Percentiles rank a stretch among this genome's conserved stretches.
Evolutionary conservation across 2,797 vertebrate species (phyloP).

Genomic region (Nothura maculosa): DNA sequence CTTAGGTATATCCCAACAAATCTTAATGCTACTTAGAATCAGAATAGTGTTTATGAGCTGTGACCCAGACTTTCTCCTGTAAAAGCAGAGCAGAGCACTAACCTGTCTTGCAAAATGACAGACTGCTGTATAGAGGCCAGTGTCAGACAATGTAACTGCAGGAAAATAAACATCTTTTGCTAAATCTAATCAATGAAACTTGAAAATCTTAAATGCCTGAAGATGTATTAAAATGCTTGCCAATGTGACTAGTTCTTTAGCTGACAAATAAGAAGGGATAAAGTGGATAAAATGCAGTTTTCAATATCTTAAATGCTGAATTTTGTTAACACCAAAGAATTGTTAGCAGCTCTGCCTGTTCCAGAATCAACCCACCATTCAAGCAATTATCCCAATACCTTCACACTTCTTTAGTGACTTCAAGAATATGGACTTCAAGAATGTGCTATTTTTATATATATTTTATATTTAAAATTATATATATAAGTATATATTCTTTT

Average conservation of each 20-base stretch:
- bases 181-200: too few species aligned
- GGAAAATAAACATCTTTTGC: too few species aligned
- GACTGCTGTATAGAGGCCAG: too few species aligned
- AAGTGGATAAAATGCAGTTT: neutral
- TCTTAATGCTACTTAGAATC: too few species aligned
- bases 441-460: too few species aligned
- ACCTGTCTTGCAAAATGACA: neutral
- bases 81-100: neutral
- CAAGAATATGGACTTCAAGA: neutral
- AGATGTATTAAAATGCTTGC: neutral
- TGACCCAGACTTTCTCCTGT: neutral
- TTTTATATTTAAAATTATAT: too few species aligned
- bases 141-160: too few species aligned
- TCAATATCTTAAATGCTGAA: neutral
- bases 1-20: too few species aligned
- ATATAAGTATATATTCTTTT: too few species aligned
- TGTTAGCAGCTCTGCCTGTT: neutral
- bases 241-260: neutral
- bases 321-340: neutral
- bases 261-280: neutral
- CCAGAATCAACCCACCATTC: neutral
- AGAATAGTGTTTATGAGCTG: neutral
- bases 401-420: neutral
- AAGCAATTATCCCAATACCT: neutral
- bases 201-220: too few species aligned